Evolutionary conservation across 2,797 vertebrate genomes (phyloP).

Genomic region (Holocentrus rufus): DNA sequence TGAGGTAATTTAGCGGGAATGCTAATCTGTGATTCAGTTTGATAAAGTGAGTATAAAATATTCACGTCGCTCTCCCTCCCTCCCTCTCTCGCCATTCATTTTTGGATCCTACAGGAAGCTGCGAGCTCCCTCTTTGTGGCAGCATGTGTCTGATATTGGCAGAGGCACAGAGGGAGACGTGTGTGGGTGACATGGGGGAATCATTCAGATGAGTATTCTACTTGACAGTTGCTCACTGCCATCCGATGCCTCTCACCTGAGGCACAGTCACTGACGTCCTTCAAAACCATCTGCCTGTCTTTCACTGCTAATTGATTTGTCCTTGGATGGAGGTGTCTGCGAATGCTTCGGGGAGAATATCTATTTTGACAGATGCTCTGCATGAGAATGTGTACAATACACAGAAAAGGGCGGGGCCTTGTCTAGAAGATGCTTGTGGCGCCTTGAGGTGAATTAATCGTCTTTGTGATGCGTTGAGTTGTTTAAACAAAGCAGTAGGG

Average conservation of each 20-base stretch:
- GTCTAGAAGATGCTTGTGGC: neutral
- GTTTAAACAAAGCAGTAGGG: conserved; percentile 58
- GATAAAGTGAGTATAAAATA: conserved; percentile 77
- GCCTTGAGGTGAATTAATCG: conserved; percentile 55
- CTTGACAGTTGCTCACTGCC: conserved; percentile 76
- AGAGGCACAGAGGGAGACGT: conserved; percentile 53
- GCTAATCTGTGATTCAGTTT: conserved; percentile 77
- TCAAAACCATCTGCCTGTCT: conserved; percentile 80
- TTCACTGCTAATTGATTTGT: conserved; percentile 82
- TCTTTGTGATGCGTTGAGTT: conserved; percentile 50
- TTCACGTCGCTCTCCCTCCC: conserved; percentile 58
- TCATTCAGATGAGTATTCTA: conserved; percentile 67
- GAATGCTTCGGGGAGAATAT: conserved; percentile 65
- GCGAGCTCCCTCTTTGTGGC: conserved; percentile 57
- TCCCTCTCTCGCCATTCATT: conserved; percentile 33
- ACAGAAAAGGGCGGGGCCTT: conserved; percentile 46
- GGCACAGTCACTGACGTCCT: conserved; percentile 74
- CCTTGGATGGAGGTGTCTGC: conserved; percentile 73
- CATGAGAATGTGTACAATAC: conserved; percentile 34
- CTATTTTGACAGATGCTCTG: conserved; percentile 68
- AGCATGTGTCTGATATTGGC: conserved; percentile 56
- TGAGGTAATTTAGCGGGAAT: conserved; percentile 68
- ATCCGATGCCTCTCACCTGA: conserved; percentile 78
- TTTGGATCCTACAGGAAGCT: conserved; percentile 48
- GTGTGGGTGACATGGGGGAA: conserved; percentile 53